Conservation (phyloP, 2,113 vertebrate species). For the Cyanistes caeruleus region DNA sequence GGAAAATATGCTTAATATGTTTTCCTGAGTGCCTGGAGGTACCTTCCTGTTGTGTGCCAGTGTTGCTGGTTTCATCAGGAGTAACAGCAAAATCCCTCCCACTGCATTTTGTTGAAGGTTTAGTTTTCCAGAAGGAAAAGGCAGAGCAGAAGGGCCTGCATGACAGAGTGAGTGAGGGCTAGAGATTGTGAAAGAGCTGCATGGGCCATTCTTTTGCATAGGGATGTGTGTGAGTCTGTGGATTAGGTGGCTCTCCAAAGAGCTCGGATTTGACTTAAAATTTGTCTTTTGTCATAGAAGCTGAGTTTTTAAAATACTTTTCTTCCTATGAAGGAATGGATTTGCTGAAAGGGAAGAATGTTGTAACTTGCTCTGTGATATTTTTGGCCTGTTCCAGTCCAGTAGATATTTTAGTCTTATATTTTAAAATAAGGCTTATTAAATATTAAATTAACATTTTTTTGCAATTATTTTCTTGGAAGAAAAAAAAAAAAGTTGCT, state of each 20-base stretch:
- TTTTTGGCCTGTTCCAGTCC: neutral
- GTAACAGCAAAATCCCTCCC: neutral
- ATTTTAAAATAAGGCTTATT: neutral
- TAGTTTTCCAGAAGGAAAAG: neutral
- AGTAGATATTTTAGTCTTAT: neutral
- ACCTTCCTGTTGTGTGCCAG: neutral
- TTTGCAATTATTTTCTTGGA: slow-evolving; percentile 21
- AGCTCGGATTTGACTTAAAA: neutral
- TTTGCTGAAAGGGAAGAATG: neutral
- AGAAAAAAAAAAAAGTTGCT: slow-evolving; percentile 12
- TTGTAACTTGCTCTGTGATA: neutral
- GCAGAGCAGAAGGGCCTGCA: neutral
- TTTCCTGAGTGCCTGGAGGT: neutral
- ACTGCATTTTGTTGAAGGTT: neutral
- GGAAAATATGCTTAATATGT: neutral
- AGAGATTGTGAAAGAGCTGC: neutral
- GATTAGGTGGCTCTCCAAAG: neutral
- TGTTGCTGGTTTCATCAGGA: neutral
- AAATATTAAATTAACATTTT: slow-evolving; percentile 12
- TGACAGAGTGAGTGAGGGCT: rapidly evolving
- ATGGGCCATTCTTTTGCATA: neutral
- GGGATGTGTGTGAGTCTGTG: neutral
- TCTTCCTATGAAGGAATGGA: neutral
- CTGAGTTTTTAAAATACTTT: neutral
- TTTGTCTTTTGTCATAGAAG: neutral